Conservation (phyloP, 2,797 vertebrate species). For the Molossus molossus region DNA sequence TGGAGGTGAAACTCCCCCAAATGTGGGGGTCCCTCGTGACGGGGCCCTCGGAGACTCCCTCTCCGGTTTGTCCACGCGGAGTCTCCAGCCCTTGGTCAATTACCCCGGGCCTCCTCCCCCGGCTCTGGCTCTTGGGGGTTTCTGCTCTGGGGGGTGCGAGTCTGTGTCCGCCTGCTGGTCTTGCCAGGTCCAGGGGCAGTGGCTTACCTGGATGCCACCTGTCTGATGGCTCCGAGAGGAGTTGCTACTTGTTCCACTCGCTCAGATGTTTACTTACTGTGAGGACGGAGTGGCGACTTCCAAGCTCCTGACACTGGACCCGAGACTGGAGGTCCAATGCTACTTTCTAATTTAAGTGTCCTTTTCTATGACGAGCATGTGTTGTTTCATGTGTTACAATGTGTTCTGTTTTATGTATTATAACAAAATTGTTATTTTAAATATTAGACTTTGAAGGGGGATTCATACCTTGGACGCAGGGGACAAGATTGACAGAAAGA, state of each 20-base stretch:
- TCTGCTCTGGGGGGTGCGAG: not conserved
- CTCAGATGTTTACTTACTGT: not conserved
- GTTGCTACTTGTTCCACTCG: not conserved
- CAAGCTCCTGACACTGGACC: not conserved
- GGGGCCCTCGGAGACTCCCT: not conserved
- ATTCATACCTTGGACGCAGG: not conserved
- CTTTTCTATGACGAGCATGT: not conserved
- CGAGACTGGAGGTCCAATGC: not conserved
- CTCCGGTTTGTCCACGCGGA: rapidly evolving
- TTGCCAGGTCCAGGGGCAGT: not conserved
- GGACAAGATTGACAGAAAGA: not conserved
- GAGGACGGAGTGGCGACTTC: not conserved
- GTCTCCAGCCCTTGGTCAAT: rapidly evolving
- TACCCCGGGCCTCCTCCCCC: rapidly evolving
- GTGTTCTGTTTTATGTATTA: no score
- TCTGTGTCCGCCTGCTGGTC: not conserved
- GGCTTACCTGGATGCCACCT: not conserved
- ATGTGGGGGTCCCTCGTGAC: rapidly evolving
- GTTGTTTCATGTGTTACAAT: not conserved
- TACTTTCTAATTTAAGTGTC: not conserved
- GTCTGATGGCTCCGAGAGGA: rapidly evolving
- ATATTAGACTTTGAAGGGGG: not conserved
- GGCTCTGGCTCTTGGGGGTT: rapidly evolving
- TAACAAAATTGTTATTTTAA: not conserved
- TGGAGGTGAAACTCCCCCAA: not conserved